Base-by-base conservation (phyloP, 1,140 invertebrate species). In the Heliconius nattereri region DNA sequence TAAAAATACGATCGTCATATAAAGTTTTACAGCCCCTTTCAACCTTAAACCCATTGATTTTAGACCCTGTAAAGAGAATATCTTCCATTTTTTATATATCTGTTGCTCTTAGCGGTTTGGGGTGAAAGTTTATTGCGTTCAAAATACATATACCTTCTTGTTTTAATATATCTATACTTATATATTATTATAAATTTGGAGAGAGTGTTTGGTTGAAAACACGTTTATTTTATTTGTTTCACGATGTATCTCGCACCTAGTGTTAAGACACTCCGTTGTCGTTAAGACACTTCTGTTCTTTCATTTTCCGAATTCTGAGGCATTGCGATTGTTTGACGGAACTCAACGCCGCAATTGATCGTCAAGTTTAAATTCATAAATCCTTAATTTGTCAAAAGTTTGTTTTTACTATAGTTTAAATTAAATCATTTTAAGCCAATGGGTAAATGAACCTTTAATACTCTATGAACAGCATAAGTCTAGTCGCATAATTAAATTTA, bases 11-110 rank as follows among this genome's bases (percentile, higher is more conserved):
- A 66, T 66, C 26, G 60, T 29, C 23, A 29, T 66, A 66, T 29
- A 29, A 66, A 26, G 60, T 66, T 66, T 66, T 66, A 66, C 60
- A 29, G 60, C 60, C 60, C 60, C 60, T 66, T 60, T 66, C 60
- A 29, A 26, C 60, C 60, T 29, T 16, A 26, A 66, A 66, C 23
- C 60, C 26, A 66, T 66, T 66, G 60, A 66, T 66, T 66, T 29
- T 66, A 66, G 23, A 66, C 26, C 26, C 60, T 29, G 60, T 66
- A 66, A 66, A 66, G 60, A 66, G 26, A 29, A 66, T 60, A 60
- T 66, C 13, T 66, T 66, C 60, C 60, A 26, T 26, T 66, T 66
- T 66, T 66, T 29, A 66, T 66, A 29, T 66, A 66, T 66, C 60
- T 66, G 23, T 66, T 66, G 16, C 26, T 7, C 54, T 29, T 66